Conservation (phyloP, 2,888 invertebrate genomes). For the Drosophila seclusa region DNA sequence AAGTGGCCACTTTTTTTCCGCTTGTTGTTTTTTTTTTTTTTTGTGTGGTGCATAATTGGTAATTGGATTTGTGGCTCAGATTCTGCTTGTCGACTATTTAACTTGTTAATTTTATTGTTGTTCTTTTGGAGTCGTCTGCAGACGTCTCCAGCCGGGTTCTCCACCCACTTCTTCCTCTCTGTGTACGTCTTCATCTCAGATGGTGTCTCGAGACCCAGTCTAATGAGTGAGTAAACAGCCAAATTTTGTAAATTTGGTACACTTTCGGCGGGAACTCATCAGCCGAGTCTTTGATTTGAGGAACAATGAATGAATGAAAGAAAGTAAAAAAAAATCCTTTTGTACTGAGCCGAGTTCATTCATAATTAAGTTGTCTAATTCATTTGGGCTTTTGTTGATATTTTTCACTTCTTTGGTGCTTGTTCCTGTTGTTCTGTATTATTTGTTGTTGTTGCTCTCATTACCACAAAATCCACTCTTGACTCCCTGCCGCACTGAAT, state of each 20-base stretch:
- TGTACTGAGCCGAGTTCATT: conserved; percentile 72
- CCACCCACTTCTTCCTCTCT: not conserved
- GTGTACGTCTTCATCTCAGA: conserved; percentile 8
- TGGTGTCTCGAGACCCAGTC: conserved; percentile 44
- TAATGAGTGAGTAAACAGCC: conserved; percentile 77
- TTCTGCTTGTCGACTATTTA: conserved; percentile 69
- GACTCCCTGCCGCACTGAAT: conserved; percentile 34
- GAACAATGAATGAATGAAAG: conserved; percentile 35
- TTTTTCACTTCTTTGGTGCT: conserved; percentile 50
- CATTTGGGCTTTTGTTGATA: conserved; percentile 77
- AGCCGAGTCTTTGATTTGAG: conserved; percentile 31
- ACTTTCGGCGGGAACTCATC: conserved; percentile 26
- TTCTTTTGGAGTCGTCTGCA: conserved; percentile 70
- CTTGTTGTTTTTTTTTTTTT: conserved; percentile 9
- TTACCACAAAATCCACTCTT: conserved; percentile 80
- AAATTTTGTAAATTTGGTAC: conserved; percentile 56
- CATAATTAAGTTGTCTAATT: conserved; percentile 83
- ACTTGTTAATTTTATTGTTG: conserved; percentile 80
- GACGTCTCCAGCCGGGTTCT: conserved; percentile 3
- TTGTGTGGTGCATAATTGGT: conserved; percentile 51
- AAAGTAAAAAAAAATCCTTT: conserved; percentile 66
- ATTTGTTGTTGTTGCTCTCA: conserved; percentile 52
- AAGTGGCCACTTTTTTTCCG: conserved; percentile 16
- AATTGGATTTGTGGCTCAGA: conserved; percentile 78
- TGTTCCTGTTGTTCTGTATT: conserved; percentile 34